Evolutionary conservation across 2,797 vertebrate species (phyloP).

Genomic region (Chaetophractus vellerosus): DNA sequence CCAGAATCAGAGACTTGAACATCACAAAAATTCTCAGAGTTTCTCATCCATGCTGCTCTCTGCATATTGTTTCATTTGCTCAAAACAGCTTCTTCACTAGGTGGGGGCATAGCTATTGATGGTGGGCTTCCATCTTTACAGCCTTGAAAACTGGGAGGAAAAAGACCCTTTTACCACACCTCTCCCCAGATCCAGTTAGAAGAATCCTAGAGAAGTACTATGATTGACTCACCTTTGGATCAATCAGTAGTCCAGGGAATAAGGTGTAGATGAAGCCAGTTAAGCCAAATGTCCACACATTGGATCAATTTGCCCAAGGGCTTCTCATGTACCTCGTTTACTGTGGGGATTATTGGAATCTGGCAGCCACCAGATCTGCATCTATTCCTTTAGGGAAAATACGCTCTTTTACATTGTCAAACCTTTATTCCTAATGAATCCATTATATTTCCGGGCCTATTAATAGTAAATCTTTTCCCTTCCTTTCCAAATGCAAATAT

Average conservation of each 20-base stretch:
- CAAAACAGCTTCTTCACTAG: neutral
- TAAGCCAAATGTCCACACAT: neutral
- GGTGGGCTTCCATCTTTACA: neutral
- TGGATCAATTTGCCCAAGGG: neutral
- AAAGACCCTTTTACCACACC: neutral
- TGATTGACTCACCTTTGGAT: neutral
- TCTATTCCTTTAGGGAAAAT: constrained; percentile 45
- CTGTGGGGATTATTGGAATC: neutral
- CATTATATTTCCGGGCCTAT: constrained; percentile 61
- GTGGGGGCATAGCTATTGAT: fast-evolving
- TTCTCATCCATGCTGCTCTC: neutral
- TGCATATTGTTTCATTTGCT: neutral
- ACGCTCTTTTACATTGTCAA: constrained; percentile 37
- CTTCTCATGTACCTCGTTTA: neutral
- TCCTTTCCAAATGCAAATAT: constrained; percentile 74
- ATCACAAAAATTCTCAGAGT: neutral
- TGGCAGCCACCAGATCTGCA: constrained; percentile 16
- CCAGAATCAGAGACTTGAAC: neutral
- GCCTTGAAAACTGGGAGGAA: neutral
- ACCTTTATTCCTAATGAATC: constrained; percentile 67
- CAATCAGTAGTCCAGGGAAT: neutral
- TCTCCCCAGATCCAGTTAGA: neutral
- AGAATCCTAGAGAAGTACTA: neutral
- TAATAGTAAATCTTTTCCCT: constrained; percentile 74
- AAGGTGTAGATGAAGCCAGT: neutral